Evolutionary conservation across 2,113 vertebrate genomes (phyloP).

Genomic region (Lathamus discolor): DNA sequence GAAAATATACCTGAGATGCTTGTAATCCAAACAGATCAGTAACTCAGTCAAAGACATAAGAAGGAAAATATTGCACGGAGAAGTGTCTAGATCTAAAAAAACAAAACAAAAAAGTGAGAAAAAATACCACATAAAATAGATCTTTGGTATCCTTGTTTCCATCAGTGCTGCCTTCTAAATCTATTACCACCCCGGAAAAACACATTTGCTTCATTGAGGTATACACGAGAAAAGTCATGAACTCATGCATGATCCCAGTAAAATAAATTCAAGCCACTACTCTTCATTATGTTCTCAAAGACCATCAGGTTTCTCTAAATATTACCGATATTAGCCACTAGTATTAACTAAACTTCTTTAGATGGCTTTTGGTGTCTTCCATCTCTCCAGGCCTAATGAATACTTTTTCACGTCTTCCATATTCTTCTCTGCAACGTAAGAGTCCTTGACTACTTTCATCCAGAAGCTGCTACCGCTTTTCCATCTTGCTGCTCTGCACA

Average conservation of each 20-base stretch:
- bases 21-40: neutral
- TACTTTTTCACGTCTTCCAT: neutral
- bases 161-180: neutral
- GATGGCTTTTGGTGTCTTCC: neutral
- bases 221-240: fast-evolving
- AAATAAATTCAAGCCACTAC: neutral
- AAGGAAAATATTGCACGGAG: neutral
- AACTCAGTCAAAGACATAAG: neutral
- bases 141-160: neutral
- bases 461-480: neutral
- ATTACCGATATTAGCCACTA: neutral
- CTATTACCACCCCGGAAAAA: neutral
- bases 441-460: neutral
- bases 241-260: neutral
- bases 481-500: neutral
- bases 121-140: neutral
- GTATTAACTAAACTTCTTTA: neutral
- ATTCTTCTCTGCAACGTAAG: neutral
- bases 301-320: neutral
- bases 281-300: neutral
- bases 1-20: neutral
- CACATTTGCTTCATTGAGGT: neutral
- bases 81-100: neutral
- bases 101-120: neutral
- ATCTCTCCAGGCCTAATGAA: neutral